These are phyloP conservation scores for Chorisops tibialis DNA, from an alignment of 2,888 invertebrate species.

Conservation along the genomic window DNA sequence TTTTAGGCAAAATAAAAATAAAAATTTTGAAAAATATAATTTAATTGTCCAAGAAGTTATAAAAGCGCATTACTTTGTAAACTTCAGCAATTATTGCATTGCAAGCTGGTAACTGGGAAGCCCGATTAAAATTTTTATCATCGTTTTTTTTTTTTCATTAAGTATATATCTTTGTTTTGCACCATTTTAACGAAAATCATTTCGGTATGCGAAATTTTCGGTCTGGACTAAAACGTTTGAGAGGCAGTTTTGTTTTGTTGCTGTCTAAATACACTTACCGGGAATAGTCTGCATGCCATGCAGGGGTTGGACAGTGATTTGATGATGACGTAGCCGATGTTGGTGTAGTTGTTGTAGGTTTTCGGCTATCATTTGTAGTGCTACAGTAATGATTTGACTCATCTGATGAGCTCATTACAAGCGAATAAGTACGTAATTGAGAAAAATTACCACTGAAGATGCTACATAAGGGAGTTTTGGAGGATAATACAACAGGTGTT, in stretches of 20 bases:
- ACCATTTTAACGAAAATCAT: neutral
- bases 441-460: conserved; percentile 51
- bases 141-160: neutral
- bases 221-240: neutral
- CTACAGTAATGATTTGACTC: conserved; percentile 49
- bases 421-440: conserved; percentile 53
- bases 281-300: conserved; percentile 64
- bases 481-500: conserved; percentile 16
- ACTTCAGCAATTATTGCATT: no score
- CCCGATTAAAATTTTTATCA: neutral
- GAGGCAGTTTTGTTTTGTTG: neutral
- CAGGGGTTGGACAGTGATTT: conserved; percentile 49
- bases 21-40: conserved; percentile 8
- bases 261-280: conserved; percentile 55
- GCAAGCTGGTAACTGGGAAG: no score
- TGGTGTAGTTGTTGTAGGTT: conserved; percentile 38
- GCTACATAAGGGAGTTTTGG: conserved; percentile 38
- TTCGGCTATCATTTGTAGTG: conserved; percentile 35
- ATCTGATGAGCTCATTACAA: conserved; percentile 53
- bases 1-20: conserved; percentile 4
- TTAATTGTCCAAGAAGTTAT: no score
- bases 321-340: conserved; percentile 48
- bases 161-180: neutral
- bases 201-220: neutral
- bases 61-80: no score